Base-by-base conservation (phyloP, 2,113 vertebrate species). In the Aleadryas rufinucha region DNA sequence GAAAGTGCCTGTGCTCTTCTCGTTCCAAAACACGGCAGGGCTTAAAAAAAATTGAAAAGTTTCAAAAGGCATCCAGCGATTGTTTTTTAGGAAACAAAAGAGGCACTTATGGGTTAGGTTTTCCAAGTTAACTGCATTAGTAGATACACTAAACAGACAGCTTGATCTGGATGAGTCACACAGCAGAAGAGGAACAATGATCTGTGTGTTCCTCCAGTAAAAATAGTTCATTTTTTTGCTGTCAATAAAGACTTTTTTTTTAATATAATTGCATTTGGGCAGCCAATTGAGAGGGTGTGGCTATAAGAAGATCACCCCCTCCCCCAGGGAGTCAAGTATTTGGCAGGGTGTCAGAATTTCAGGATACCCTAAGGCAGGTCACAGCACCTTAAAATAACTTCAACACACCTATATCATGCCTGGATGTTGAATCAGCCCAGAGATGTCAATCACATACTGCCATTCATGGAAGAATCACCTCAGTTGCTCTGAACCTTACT, bases 61-160 rank as follows among this genome's bases (percentile, higher is more conserved):
- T 84, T 87, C 84, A 50, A 74, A 86, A 92, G 35, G 64, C 80
- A 86, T 87, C 54, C 85, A 94, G 45, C 1, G 3, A 96, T 93
- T 96, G 93, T 88, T 91, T 96, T 87, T 95, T 79, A 91, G 72
- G 93, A 94, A 96, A 97, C 80, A 96, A 96, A 96, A 91, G 93
- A 66, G 69, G 84, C 47, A 82, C 87, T 96, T 95, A 85, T 3
- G 24, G 59, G 77, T 82, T 89, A 94, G 93, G 49, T 92, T 90
- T 90, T 92, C 88, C 76, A 87, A 78, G 31, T 71, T 68, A 39
- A 35, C 66, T 92, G 59, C 63, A 42, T 90, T 84, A 74, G 64
- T n/a, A 59, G 87, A 87, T 49, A 19, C 28, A 54, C 77, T 53
- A 53, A 76, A 91, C 22, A 89, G 93, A 92, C 95, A 91, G 61